Conservation (phyloP, 2,888 invertebrate genomes). For the Erebia palarica region DNA sequence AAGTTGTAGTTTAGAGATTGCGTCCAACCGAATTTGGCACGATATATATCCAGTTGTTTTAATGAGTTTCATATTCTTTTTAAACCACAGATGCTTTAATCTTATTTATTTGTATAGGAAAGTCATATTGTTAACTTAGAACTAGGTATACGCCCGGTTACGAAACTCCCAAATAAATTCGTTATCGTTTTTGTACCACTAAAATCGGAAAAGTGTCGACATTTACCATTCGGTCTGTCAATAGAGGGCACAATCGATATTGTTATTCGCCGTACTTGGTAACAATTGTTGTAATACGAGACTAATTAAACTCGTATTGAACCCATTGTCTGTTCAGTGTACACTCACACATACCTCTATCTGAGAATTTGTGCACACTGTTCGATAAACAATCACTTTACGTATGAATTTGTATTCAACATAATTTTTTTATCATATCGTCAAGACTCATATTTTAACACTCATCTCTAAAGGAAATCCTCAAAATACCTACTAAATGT, state of each 20-base stretch:
- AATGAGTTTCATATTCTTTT: not conserved
- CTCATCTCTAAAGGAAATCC: too few species aligned
- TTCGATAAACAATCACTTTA: conserved; percentile 60
- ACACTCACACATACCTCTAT: conserved; percentile 52
- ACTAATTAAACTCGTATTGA: conserved; percentile 52
- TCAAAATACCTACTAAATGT: too few species aligned
- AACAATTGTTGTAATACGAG: conserved; percentile 55
- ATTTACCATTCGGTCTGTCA: conserved; percentile 18
- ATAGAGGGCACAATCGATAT: conserved; percentile 20
- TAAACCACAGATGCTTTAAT: not conserved
- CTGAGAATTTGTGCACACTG: conserved; percentile 48
- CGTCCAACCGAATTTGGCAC: too few species aligned
- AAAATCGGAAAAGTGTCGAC: conserved; percentile 20
- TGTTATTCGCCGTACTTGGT: conserved; percentile 32
- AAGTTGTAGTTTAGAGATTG: too few species aligned
- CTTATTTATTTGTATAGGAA: not conserved
- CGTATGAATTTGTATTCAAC: conserved; percentile 35
- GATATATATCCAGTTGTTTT: too few species aligned
- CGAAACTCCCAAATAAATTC: conserved; percentile 10
- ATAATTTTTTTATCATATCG: not conserved
- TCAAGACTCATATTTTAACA: too few species aligned
- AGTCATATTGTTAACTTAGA: not conserved
- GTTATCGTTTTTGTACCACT: not conserved
- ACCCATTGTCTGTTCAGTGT: conserved; percentile 53
- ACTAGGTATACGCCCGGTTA: not conserved